Evolutionary conservation across 2,888 invertebrate species (phyloP).

Genomic region (Melanchra persicariae): DNA sequence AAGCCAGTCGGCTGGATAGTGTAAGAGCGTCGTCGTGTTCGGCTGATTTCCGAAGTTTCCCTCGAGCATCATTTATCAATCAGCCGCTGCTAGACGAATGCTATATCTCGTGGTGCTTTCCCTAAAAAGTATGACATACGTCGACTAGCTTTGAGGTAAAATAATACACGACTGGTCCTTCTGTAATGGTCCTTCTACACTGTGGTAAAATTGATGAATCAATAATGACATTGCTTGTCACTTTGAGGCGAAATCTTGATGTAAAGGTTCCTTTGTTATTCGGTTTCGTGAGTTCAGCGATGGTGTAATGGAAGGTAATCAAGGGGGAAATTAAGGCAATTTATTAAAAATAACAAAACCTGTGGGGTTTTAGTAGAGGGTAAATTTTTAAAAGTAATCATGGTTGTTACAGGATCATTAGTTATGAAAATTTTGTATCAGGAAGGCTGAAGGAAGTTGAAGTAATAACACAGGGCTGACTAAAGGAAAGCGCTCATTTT

Average conservation of each 20-base stretch:
- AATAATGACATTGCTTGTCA: conserved; percentile 46
- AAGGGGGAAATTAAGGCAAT: conserved; percentile 25
- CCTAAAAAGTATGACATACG: no score
- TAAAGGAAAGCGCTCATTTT: no score
- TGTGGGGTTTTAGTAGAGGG: background rate
- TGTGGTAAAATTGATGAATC: conserved; percentile 37
- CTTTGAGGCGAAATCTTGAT: conserved; percentile 31
- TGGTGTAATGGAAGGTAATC: conserved; percentile 22
- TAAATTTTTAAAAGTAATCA: conserved; percentile 1
- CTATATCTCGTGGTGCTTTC: no score
- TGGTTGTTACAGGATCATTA: background rate
- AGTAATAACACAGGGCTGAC: no score
- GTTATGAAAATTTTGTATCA: background rate
- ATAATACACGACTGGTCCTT: background rate
- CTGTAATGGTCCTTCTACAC: background rate
- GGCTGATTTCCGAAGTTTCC: no score
- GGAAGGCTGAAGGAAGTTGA: background rate
- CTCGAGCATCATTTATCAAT: no score
- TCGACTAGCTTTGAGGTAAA: background rate
- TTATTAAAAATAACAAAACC: conserved; percentile 17
- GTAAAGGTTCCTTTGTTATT: conserved; percentile 32
- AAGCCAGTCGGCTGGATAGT: no score
- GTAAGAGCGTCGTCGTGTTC: no score
- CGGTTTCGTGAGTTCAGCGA: conserved; percentile 22
- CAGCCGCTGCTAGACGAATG: no score